Conservation (phyloP, 37 sponge, comb jelly and placozoan genomes). For the Lycopodina hypogea region DNA sequence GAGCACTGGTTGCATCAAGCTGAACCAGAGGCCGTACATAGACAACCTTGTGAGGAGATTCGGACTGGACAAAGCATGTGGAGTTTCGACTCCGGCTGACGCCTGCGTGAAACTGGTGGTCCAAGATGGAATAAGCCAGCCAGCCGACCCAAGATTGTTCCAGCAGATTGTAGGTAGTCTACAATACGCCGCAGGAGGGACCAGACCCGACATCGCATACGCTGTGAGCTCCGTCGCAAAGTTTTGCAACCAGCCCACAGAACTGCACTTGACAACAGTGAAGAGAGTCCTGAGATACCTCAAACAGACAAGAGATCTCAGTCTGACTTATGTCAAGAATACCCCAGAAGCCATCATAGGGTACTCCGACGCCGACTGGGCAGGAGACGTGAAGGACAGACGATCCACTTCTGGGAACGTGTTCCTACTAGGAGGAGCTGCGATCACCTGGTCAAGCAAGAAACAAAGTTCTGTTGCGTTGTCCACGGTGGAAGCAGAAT, state of each 20-base stretch:
- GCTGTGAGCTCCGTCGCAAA: constrained; percentile 52
- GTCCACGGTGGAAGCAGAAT: constrained; percentile 25
- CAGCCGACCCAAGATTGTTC: constrained; percentile 31
- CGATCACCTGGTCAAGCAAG: constrained; percentile 54
- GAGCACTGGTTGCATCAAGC: neutral
- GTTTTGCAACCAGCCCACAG: constrained; percentile 29
- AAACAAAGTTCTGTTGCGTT: constrained; percentile 32
- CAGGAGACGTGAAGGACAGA: constrained; percentile 39
- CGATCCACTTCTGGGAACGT: constrained; percentile 55
- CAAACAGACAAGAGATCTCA: constrained; percentile 33
- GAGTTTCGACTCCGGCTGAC: constrained; percentile 42
- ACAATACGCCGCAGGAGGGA: constrained; percentile 30
- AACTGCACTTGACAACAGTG: constrained; percentile 51
- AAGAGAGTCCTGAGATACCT: constrained; percentile 52
- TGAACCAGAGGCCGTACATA: constrained; percentile 52
- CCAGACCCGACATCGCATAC: constrained; percentile 54
- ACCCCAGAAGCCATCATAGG: constrained; percentile 19
- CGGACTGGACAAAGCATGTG: constrained; percentile 42
- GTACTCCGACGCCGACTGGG: constrained; percentile 64
- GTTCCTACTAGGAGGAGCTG: constrained; percentile 42
- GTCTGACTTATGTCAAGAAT: constrained; percentile 24
- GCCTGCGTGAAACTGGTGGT: constrained; percentile 28
- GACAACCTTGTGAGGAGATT: constrained; percentile 26
- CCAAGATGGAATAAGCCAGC: constrained; percentile 60
- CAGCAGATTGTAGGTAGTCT: constrained; percentile 66